Evolutionary conservation across 2,888 invertebrate species (phyloP), one percentile per base, ranked within the genome.

Genomic region (Stramonita haemastoma): DNA sequence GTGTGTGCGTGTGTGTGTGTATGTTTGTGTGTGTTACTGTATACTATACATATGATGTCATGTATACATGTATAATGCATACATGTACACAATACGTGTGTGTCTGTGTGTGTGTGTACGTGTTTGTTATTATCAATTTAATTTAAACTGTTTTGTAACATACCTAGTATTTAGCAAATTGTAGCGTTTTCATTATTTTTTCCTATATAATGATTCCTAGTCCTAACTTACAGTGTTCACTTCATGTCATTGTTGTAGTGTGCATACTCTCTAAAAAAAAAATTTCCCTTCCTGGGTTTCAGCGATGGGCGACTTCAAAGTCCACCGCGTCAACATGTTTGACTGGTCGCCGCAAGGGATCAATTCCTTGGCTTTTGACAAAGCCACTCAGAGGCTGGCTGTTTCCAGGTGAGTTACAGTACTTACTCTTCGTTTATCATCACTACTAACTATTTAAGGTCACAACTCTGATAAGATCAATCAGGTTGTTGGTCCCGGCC

Each of bases 311-410:
- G 94, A 95, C 86, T 95, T 95, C 90, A 90, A 92, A 86, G 95
- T 98, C 92, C 98, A 98, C 94, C 97, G 97, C 96, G 97, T 98
- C n/a, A 97, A 97, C 89, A 98, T 98, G 96, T 98, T 98, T 95
- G 97, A 97, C 95, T 97, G 98, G 26, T 97, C 97, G 94, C 97
- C 98, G 0, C 97, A 97, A 92, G 97, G 97, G 4, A 97, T 98
- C 83, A 97, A 97, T 92, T 97, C 97, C 95, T 96, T 98, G 96
- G 97, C 97, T 15, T 97, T 97, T 93, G 97, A 97, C 93, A 97
- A 97, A 93, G 95, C 95, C 8, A 96, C 94, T 34, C 97, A 97
- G 93, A 97, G 97, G 94, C 95, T 98, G 86, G 98, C 98, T 0
- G 94, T 98, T 70, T 97, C 98, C 86, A 97, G 98, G 98, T 98